Base-by-base conservation (phyloP, 2,113 vertebrate genomes). In the Nycticorax nycticorax region DNA sequence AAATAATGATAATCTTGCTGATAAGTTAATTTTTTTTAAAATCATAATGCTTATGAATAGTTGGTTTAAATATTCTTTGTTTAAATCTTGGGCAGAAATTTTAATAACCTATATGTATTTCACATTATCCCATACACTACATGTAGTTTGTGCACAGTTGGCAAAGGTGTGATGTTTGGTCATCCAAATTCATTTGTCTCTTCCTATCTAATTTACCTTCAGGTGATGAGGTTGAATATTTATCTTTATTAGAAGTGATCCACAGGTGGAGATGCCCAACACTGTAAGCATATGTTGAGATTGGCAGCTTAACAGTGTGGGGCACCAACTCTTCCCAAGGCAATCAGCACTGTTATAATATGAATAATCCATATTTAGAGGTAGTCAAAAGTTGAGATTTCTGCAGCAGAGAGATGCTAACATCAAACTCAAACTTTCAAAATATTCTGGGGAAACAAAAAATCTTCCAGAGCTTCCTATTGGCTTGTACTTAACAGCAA, bases 91-190 rank as follows among this genome's bases (percentile, higher is more conserved):
- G 9, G 20, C 11, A 67, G 41, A 67, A 17, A 20, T 66, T 76
- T 27, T 4, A 17, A 19, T 24, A 72, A 27, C 1, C 7, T 56
- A 0, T 8, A 9, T 22, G 4, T 27, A 33, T 73, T 80, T 80
- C 6, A 19, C 6, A 2, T 47, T 79, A 32, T 48, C 8, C 6
- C 7, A 13, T n/a, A 6, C 6, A 60, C 8, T 45, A 9, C 14
- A 6, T 39, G 6, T 24, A 84, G 57, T 12, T 62, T 83, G 39
- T 32, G 8, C 21, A 66, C 64, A 45, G 8, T 5, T 86, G 43
- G 39, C 28, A 52, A 23, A 59, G 19, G 48, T 16, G 6, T 3
- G 4, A 4, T 55, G 19, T 52, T 75, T 82, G 45, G 9, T 81
- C 32, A 23, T 53, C 23, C n/a, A 15, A 26, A 5, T 33, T 48